Evolutionary conservation across 2,113 vertebrate species (phyloP).

Genomic region (Ciconia boyciana): DNA sequence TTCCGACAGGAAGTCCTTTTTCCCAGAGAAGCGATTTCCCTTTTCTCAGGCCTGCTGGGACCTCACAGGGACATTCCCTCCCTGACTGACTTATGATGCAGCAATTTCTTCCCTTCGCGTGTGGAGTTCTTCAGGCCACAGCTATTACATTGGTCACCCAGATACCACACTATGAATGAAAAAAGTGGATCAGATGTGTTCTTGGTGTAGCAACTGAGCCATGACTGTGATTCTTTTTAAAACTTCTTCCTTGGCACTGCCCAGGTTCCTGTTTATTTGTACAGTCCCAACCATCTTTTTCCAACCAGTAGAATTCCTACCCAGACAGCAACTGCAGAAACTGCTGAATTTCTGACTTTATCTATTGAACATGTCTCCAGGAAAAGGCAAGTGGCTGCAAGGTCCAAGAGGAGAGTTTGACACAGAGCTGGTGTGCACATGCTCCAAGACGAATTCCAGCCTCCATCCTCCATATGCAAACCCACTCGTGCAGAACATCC

Average conservation of each 20-base stretch:
- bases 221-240: neutral
- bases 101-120: neutral
- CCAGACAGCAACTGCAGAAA: neutral
- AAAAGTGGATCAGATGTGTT: neutral
- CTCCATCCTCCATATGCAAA: neutral
- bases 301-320: neutral
- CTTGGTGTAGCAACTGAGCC: neutral
- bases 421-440: fast-evolving
- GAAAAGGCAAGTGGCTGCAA: neutral
- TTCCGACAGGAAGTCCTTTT: neutral
- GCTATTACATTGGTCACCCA: neutral
- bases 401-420: neutral
- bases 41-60: neutral
- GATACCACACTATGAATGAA: neutral
- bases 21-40: neutral
- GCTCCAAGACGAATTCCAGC: neutral
- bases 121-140: neutral
- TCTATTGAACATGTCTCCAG: neutral
- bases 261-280: neutral
- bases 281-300: neutral
- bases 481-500: neutral
- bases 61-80: neutral
- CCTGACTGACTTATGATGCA: neutral
- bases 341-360: neutral
- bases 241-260: neutral